These are phyloP conservation scores for Cheirogaleus major DNA, from an alignment of 2,797 vertebrate genomes.

Conservation along the genomic window DNA sequence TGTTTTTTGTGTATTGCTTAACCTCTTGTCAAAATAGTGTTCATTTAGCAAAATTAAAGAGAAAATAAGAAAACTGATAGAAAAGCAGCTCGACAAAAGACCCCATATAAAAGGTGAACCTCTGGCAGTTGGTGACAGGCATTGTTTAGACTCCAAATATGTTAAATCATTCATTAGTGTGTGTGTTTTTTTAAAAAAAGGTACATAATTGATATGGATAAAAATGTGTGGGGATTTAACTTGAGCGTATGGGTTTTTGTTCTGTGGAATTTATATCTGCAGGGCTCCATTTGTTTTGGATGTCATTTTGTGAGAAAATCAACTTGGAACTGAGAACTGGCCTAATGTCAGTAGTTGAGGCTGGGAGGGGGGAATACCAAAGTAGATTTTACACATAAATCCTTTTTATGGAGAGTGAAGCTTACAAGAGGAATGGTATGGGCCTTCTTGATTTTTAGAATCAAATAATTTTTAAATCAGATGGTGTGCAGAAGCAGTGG, in stretches of 20 bases:
- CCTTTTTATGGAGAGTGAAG: background rate
- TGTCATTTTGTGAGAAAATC: conserved; percentile 51
- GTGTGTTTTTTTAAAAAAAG: background rate
- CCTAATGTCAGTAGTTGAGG: background rate
- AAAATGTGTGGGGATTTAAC: conserved; percentile 16
- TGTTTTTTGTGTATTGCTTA: conserved; percentile 63
- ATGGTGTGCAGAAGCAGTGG: background rate
- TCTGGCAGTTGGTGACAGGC: background rate
- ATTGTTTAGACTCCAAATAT: conserved; percentile 44
- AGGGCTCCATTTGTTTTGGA: background rate
- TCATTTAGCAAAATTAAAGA: conserved; percentile 64
- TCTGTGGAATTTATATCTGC: conserved; percentile 5
- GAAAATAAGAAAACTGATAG: conserved; percentile 52
- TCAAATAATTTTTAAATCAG: background rate
- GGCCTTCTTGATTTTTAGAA: background rate
- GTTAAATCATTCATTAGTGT: background rate
- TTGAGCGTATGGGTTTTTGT: conserved; percentile 15
- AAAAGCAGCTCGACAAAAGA: conserved; percentile 3
- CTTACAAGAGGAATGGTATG: background rate
- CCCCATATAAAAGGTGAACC: background rate
- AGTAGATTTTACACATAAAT: background rate
- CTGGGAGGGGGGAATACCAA: background rate
- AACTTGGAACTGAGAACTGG: background rate
- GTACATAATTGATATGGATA: background rate
- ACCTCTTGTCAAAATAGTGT: conserved; percentile 65